A percentile compares a stretch with the other conserved stretches of the same genome.
Conservation (phyloP, 2,113 vertebrate genomes). For the Seriola dumerili region DNA sequence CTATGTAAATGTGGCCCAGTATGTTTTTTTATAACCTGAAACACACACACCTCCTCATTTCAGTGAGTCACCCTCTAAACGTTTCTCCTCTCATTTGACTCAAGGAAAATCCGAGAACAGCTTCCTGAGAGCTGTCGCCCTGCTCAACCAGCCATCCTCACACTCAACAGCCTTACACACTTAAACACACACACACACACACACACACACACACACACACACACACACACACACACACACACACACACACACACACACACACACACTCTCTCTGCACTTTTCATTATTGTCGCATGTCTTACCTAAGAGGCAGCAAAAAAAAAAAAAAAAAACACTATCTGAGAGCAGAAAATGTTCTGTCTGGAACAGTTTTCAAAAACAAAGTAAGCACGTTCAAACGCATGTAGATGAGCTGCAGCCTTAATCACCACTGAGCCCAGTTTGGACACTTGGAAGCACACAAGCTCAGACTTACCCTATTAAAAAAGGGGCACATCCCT, state of each 20-base stretch:
- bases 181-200: background rate
- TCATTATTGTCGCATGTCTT: slow-evolving; percentile 61
- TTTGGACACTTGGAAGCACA: slow-evolving; percentile 44
- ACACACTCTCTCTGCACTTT: slow-evolving; percentile 47
- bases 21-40: slow-evolving; percentile 58
- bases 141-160: slow-evolving; percentile 45
- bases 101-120: slow-evolving; percentile 54
- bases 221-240: background rate
- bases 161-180: background rate
- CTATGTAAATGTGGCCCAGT: slow-evolving; percentile 44
- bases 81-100: slow-evolving; percentile 67
- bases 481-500: slow-evolving; percentile 14
- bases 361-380: slow-evolving; percentile 28
- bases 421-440: slow-evolving; percentile 50
- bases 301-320: slow-evolving; percentile 44
- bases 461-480: slow-evolving; percentile 66
- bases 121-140: slow-evolving; percentile 52
- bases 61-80: slow-evolving; percentile 67
- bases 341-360: slow-evolving; percentile 17
- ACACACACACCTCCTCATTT: slow-evolving; percentile 56
- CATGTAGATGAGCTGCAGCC: slow-evolving; percentile 44
- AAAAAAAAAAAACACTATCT: slow-evolving; percentile 8
- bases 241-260: background rate
- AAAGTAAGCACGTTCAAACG: slow-evolving; percentile 38
- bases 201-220: background rate